Conservation (phyloP, 2,113 vertebrate species). For the Marcusenius ussheri region DNA sequence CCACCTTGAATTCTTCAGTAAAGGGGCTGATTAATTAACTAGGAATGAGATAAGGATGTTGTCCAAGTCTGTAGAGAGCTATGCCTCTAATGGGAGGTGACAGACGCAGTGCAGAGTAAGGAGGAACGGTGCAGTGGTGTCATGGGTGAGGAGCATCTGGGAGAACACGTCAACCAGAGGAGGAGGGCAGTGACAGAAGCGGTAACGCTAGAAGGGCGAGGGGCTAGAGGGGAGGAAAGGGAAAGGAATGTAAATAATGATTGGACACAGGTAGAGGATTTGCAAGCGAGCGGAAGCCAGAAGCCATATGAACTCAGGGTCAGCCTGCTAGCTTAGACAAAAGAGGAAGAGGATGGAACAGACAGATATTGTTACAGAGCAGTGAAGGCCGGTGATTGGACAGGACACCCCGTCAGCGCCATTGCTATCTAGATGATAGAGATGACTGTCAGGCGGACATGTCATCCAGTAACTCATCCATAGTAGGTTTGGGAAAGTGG, state of each 20-base stretch:
- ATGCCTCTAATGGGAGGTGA: background rate
- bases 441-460: background rate
- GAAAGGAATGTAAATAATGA: background rate
- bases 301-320: background rate
- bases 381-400: background rate
- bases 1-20: background rate
- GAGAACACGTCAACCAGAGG: background rate
- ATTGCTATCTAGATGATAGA: background rate
- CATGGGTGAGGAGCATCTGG: background rate
- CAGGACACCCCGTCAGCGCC: background rate
- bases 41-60: background rate
- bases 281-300: background rate
- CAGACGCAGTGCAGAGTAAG: background rate
- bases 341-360: background rate
- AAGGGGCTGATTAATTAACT: background rate
- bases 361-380: background rate
- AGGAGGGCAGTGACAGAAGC: background rate
- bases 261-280: background rate
- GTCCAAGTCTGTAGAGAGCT: background rate
- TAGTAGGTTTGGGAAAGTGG: background rate
- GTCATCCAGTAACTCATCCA: background rate
- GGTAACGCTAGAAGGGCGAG: background rate
- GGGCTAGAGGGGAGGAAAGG: background rate
- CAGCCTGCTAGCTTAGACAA: background rate
- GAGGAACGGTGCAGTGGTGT: background rate